phyloP scores from a whole-genome alignment of 2,113 vertebrate genomes.

The Emydocephalus ijimae region DNA sequence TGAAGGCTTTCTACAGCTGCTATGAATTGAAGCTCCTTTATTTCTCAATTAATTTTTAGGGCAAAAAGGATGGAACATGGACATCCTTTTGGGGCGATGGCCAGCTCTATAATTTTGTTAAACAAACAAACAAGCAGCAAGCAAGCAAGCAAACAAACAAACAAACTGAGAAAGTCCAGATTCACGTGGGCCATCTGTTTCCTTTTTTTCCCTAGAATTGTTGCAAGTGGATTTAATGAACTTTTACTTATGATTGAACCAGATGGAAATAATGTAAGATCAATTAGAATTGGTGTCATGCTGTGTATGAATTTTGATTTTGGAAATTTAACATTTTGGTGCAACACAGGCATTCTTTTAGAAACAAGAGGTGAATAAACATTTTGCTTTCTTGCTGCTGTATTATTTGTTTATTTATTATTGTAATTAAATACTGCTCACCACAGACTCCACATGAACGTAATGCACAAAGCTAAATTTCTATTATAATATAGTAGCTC shows the following conservation, averaged over 20 bases:
- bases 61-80: neutral
- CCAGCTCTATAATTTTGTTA: neutral
- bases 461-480: neutral
- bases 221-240: neutral
- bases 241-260: neutral
- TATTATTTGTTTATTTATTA: neutral
- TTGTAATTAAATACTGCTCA: neutral
- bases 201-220: neutral
- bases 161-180: neutral
- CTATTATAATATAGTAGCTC: neutral
- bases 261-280: neutral
- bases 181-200: neutral
- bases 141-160: neutral
- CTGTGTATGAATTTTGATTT: neutral
- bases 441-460: neutral
- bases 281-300: neutral
- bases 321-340: neutral
- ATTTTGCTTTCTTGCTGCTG: neutral
- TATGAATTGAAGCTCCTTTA: neutral
- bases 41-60: neutral
- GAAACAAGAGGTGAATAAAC: neutral
- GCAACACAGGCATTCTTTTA: neutral
- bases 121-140: neutral
- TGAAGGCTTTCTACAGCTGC: neutral
- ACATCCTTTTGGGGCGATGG: neutral